A percentile compares a stretch with the other conserved stretches of the same genome.
Conservation (phyloP, 1,140 invertebrate species). For the Psilanteris sp. region DNA sequence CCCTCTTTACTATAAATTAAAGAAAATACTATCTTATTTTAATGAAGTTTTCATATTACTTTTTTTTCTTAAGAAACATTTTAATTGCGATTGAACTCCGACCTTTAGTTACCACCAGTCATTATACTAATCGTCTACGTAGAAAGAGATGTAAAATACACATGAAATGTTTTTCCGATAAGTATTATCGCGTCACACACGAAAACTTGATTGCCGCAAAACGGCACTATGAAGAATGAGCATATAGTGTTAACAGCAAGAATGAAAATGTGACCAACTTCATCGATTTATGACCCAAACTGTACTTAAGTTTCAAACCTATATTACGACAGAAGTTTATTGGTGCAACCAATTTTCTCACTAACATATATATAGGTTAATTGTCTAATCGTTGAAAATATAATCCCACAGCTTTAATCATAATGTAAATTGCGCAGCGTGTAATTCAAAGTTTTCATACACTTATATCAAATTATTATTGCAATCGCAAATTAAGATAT, state of each 20-base stretch:
- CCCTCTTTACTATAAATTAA: too few relatives aligned
- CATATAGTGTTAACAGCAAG: slow-evolving; percentile 16
- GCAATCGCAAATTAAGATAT: too few relatives aligned
- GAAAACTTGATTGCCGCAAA: slow-evolving; percentile 29
- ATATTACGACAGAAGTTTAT: slow-evolving; percentile 22
- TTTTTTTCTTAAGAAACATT: too few relatives aligned
- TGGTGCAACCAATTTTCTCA: slow-evolving; percentile 15
- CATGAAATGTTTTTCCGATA: slow-evolving; percentile 47
- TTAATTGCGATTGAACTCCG: slow-evolving; percentile 6
- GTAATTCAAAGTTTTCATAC: too few relatives aligned
- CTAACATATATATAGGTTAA: slow-evolving; percentile 21
- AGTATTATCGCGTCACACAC: slow-evolving; percentile 34
- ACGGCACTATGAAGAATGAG: slow-evolving; percentile 33
- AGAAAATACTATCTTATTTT: too few relatives aligned
- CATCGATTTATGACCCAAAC: slow-evolving; percentile 49
- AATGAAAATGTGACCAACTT: slow-evolving; percentile 21
- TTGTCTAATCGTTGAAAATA: too few relatives aligned
- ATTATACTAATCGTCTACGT: slow-evolving; percentile 27
- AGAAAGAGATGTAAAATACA: slow-evolving; percentile 21
- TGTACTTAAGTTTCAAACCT: slow-evolving; percentile 42
- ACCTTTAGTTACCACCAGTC: background rate
- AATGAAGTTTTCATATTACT: too few relatives aligned
- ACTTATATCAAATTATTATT: too few relatives aligned
- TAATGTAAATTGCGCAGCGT: too few relatives aligned
- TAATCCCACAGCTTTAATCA: too few relatives aligned